These are phyloP conservation scores for Prionchulus punctatus DNA, from an alignment of 2,888 invertebrate species.

Conservation along the genomic window DNA sequence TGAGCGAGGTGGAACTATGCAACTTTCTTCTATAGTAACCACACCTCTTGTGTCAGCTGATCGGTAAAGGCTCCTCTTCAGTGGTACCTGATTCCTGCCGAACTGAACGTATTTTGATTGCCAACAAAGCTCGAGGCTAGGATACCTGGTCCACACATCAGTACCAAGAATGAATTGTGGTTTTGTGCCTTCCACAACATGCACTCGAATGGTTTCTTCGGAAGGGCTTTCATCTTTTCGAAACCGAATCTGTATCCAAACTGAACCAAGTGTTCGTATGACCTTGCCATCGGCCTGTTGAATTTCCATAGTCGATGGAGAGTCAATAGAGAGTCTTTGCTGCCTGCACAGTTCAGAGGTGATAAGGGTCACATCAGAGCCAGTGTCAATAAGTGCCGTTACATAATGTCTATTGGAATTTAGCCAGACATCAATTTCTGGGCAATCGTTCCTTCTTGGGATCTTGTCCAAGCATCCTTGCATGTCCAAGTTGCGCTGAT, in stretches of 20 bases:
- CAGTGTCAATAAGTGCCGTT: slow-evolving; percentile 1
- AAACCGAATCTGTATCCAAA: no score
- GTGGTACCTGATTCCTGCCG: neutral
- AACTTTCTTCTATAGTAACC: neutral
- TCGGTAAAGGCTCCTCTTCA: neutral
- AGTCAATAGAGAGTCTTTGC: neutral
- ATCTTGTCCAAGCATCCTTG: no score
- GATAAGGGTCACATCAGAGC: neutral
- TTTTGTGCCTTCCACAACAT: no score
- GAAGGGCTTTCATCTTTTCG: no score
- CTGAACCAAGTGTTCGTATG: neutral
- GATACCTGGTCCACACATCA: no score
- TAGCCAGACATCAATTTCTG: no score
- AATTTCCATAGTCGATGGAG: neutral
- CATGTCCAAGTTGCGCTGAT: no score
- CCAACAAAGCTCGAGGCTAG: neutral
- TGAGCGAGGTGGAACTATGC: neutral
- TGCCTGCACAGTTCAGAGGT: neutral
- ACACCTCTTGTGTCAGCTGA: neutral
- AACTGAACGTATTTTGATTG: neutral
- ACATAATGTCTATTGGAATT: no score
- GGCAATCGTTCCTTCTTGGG: no score
- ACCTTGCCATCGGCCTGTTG: neutral
- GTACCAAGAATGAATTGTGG: no score
- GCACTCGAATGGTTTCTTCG: neutral